A percentile compares a stretch with the other conserved stretches of the same genome.
Evolutionary conservation across 2,113 vertebrate species (phyloP).

Genomic region (Spermophilus dauricus): DNA sequence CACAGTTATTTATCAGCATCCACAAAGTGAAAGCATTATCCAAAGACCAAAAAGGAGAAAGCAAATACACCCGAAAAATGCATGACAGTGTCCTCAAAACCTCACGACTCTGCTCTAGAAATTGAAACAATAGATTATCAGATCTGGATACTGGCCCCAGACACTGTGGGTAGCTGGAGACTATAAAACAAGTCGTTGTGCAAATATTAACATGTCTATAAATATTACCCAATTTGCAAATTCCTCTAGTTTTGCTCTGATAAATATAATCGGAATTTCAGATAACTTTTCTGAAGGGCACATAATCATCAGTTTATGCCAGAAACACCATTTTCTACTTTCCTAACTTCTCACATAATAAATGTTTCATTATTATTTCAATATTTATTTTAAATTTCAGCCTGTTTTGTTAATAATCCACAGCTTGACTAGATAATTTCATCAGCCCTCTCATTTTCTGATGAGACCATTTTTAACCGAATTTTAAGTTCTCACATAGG

Average conservation of each 20-base stretch:
- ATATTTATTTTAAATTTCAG: slow-evolving; percentile 10
- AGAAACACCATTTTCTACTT: neutral
- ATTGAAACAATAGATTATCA: neutral
- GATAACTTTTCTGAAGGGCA: neutral
- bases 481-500: neutral
- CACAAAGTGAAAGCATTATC: neutral
- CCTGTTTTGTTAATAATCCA: neutral
- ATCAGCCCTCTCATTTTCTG: slow-evolving; percentile 1
- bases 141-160: neutral
- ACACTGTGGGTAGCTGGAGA: neutral
- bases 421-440: neutral
- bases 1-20: neutral
- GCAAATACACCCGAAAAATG: neutral
- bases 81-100: neutral
- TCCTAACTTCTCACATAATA: neutral
- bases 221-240: neutral
- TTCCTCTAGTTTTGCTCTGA: neutral
- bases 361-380: neutral
- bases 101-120: neutral
- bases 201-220: neutral
- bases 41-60: no score
- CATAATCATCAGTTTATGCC: neutral
- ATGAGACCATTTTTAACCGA: neutral
- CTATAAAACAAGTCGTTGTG: neutral
- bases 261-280: neutral